Evolutionary conservation across 2,797 vertebrate genomes (phyloP).

Genomic region (Micropoecilia bifurca): DNA sequence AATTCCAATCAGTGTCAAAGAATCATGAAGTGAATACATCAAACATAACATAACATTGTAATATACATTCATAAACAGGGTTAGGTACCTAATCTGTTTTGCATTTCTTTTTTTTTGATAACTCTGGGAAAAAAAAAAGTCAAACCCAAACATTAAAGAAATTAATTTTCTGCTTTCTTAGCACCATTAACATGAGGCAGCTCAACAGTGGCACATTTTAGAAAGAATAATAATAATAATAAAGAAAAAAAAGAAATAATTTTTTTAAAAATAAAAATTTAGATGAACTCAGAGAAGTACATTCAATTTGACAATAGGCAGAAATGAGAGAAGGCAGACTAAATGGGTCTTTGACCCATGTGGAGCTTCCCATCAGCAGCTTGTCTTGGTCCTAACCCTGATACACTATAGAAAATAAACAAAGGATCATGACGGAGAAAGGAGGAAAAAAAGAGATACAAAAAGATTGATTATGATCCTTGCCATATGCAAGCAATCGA

Average conservation of each 20-base stretch:
- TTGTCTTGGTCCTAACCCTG: slow-evolving; percentile 84
- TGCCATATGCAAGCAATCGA: slow-evolving; percentile 70
- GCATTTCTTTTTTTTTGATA: slow-evolving; percentile 78
- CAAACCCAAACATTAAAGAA: slow-evolving; percentile 50
- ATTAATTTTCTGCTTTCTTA: slow-evolving; percentile 84
- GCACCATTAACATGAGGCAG: slow-evolving; percentile 97
- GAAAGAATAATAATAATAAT: slow-evolving; percentile 34
- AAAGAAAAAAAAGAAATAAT: slow-evolving; percentile 12
- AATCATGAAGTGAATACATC: slow-evolving; percentile 96
- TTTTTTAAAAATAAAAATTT: slow-evolving; percentile 15
- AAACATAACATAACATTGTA: slow-evolving; percentile 93
- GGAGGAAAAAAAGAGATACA: slow-evolving; percentile 65
- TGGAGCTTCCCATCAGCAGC: slow-evolving; percentile 82
- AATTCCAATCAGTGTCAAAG: slow-evolving; percentile 94
- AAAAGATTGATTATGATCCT: slow-evolving; percentile 74
- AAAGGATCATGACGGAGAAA: slow-evolving; percentile 74
- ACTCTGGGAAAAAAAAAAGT: slow-evolving; percentile 74
- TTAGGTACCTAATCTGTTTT: slow-evolving; percentile 83
- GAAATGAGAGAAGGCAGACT: slow-evolving; percentile 88
- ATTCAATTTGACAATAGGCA: slow-evolving; percentile 98
- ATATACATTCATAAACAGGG: slow-evolving; percentile 99
- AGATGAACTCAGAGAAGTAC: slow-evolving; percentile 89
- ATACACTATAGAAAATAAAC: slow-evolving; percentile 81
- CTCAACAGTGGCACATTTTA: slow-evolving; percentile 92
- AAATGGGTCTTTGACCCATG: slow-evolving; percentile 80